Evolutionary conservation across 2,797 vertebrate species (phyloP).

Genomic region (Gadopsis marmoratus): DNA sequence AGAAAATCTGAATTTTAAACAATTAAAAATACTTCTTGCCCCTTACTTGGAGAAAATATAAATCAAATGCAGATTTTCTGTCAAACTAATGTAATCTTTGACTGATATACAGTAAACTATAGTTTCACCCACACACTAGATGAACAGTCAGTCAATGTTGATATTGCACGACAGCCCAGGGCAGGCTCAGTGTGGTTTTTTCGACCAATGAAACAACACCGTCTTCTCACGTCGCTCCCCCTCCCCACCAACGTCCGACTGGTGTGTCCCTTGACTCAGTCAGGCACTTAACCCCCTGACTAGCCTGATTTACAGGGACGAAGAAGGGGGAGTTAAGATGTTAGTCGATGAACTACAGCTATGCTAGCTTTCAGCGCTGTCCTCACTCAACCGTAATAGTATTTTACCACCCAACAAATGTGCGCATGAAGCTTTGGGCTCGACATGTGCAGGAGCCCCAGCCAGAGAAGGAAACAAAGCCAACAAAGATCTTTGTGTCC

Average conservation of each 20-base stretch:
- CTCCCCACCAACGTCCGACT: conserved; percentile 56
- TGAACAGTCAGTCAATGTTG: conserved; percentile 1
- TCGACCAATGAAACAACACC: conserved; percentile 60
- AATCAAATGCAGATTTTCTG: not conserved
- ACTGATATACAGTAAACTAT: not conserved
- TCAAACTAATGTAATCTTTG: not conserved
- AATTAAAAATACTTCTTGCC: not conserved
- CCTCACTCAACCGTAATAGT: conserved; percentile 61
- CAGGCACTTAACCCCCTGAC: conserved; percentile 73
- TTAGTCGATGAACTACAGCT: conserved; percentile 75
- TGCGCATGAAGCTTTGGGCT: conserved; percentile 48
- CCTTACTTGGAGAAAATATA: not conserved
- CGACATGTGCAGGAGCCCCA: conserved; percentile 42
- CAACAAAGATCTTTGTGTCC: conserved; percentile 48
- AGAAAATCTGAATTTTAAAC: not conserved
- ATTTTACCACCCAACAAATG: conserved; percentile 70
- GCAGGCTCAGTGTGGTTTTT: conserved; percentile 41
- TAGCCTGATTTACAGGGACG: conserved; percentile 76
- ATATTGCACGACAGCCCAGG: conserved; percentile 19
- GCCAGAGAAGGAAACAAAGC: conserved; percentile 57
- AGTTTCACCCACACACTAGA: not conserved
- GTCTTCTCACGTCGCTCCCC: conserved; percentile 34
- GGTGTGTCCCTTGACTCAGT: conserved; percentile 65
- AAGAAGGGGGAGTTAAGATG: conserved; percentile 73
- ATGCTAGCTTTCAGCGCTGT: conserved; percentile 72